A percentile compares a stretch with the other conserved stretches of the same genome.
Conservation (phyloP, 2,888 invertebrate genomes). For the Taphrorychus bicolor region DNA sequence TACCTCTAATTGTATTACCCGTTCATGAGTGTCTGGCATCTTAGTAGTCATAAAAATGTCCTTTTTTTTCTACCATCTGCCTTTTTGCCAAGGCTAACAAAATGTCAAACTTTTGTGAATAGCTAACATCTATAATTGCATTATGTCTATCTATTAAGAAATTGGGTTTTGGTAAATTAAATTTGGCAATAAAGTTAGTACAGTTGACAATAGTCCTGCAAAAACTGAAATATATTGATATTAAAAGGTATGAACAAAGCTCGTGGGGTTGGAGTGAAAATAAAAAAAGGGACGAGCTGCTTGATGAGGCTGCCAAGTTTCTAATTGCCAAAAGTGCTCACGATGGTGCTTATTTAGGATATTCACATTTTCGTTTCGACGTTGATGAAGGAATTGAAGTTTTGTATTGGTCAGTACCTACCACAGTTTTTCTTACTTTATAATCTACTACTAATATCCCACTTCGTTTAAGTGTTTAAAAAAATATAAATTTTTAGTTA, state of each 20-base stretch:
- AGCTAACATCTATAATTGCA: no score
- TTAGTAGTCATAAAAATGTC: no score
- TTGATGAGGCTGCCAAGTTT: slow-evolving; percentile 76
- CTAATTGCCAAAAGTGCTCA: slow-evolving; percentile 67
- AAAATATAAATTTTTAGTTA: slow-evolving; percentile 67
- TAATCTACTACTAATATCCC: neutral
- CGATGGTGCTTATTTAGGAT: slow-evolving; percentile 68
- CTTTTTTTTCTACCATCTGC: no score
- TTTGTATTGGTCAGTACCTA: slow-evolving; percentile 71
- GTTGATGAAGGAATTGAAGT: slow-evolving; percentile 80
- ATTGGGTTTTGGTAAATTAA: no score
- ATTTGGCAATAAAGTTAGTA: no score
- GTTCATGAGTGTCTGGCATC: no score
- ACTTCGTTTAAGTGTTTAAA: neutral
- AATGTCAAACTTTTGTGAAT: no score
- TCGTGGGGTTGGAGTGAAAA: slow-evolving; percentile 82
- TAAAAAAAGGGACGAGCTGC: slow-evolving; percentile 77
- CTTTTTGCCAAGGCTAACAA: no score
- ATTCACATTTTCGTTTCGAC: slow-evolving; percentile 85
- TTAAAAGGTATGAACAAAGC: slow-evolving; percentile 70
- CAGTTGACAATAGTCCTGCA: no score
- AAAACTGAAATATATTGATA: neutral
- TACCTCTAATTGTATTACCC: no score
- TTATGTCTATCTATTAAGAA: no score
- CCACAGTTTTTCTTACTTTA: neutral